Evolutionary conservation across 2,113 vertebrate genomes (phyloP), one percentile per base, ranked within the genome.

Genomic region (Seriola dumerili): DNA sequence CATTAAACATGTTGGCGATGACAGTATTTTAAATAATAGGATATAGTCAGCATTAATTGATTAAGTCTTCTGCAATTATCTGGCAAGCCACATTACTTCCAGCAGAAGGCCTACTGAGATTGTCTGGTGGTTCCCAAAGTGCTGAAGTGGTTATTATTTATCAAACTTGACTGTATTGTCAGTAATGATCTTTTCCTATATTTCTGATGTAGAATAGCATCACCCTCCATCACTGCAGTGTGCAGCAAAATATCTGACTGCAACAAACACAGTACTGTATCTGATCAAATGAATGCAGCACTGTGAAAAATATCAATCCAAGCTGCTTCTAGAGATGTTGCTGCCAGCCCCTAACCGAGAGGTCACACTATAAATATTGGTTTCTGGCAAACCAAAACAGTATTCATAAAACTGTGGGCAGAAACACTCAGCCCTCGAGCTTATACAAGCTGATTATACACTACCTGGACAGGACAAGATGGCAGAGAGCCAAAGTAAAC

Each of bases 321-420:
- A 44, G 68, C 74, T 16, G 55, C 55, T 57, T n/a, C 3, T 25
- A 12, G 16, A 55, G 38, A 42, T 70, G 48, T 5, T 23, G 16
- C 2, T 17, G 38, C 48, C 25, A 40, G 4, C 25, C 8, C 42
- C 79, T 6, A n/a, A 50, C 29, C 21, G 23, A 66, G 69, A 67
- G 69, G 64, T 55, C 65, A 52, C 44, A 8, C 48, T 34, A 46
- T 81, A 74, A 78, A 84, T 84, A 78, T 84, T 78, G 40, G 44
- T 50, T 80, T 40, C 42, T 70, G 46, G 61, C 55, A 59, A 54
- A 77, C n/a, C 34, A 29, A 52, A 69, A 29, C 71, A 62, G 4
- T 84, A 40, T 57, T 83, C 67, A 79, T 71, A 64, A 80, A 81
- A 52, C 21, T 63, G 44, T 86, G 78, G 80, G 78, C 65, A 83